Evolutionary conservation across 2,113 vertebrate species (phyloP), one percentile per base, ranked within the genome.

Genomic region (Lagopus muta): DNA sequence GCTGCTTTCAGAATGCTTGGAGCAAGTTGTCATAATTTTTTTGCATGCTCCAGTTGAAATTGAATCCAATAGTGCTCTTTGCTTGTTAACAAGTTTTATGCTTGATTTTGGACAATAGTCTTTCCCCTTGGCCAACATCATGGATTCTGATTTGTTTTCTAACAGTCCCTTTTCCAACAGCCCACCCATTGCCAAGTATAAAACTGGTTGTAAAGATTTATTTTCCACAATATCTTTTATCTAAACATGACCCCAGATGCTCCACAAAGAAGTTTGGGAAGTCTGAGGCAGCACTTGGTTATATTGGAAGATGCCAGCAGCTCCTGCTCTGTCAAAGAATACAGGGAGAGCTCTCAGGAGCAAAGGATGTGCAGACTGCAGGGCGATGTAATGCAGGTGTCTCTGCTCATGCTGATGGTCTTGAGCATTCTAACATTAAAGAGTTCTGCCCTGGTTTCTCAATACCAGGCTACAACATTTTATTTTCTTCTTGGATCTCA

Each of bases 41-140:
- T 80, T 89, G n/a, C 47, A 25, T 90, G 8, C 34, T 91, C 32
- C 57, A 61, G 8, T 87, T 92, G 50, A 50, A 27, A 19, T 58
- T 88, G 75, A 78, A 86, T 65, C 58, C 21, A 50, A 81, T 45
- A 75, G 74, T 36, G 34, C 47, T 30, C 60, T 88, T 72, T 79
- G 17, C 70, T 95, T 76, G 74, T 92, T 93, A 88, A 83, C 73
- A 89, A 89, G 82, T 90, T 92, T 93, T 82, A 40, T 83, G 69
- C 84, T 93, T 85, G 82, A 62, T 88, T 94, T 92, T 72, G 73
- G 75, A 87, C 82, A 88, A 88, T 58, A 0, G 0, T 77, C 88
- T 95, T 85, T 65, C 90, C 55, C 64, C 30, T 65, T 61, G 73
- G 48, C 65, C 84, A 92, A 77, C 20, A 87, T 45, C 45, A 48